Conservation (phyloP, 2,888 invertebrate species). For the Mycalesis mineus region DNA sequence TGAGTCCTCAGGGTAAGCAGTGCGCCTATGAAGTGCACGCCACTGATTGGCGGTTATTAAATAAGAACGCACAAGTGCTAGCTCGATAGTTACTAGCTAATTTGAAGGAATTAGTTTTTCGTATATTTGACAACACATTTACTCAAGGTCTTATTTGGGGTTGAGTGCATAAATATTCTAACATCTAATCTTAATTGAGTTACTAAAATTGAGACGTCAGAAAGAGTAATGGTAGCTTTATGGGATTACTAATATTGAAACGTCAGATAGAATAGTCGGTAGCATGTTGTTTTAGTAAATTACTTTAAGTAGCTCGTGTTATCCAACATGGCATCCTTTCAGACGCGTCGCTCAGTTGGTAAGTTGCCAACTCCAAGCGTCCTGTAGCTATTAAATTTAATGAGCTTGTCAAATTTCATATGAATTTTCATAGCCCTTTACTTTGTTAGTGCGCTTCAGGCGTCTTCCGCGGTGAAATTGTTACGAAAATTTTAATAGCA, state of each 20-base stretch:
- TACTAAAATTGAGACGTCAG: not conserved
- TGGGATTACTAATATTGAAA: not conserved
- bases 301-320: not conserved
- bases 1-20: no score
- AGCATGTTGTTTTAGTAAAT: not conserved
- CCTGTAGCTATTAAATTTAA: slow-evolving; percentile 30
- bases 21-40: no score
- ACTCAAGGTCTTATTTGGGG: no score
- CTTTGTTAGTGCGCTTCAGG: slow-evolving; percentile 15
- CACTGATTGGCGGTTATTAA: no score
- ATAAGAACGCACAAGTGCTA: no score
- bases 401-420: slow-evolving; percentile 35
- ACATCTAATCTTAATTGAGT: no score
- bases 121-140: no score
- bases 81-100: no score
- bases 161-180: no score
- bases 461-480: slow-evolving; percentile 13
- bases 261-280: not conserved
- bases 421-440: slow-evolving; percentile 27
- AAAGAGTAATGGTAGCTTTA: not conserved
- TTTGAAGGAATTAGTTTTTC: no score
- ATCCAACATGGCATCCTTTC: slow-evolving; percentile 1
- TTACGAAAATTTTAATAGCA: not conserved
- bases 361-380: slow-evolving; percentile 20
- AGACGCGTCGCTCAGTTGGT: slow-evolving; percentile 16